Conservation (phyloP, 1,140 invertebrate species). For the Drusus annulatus region DNA sequence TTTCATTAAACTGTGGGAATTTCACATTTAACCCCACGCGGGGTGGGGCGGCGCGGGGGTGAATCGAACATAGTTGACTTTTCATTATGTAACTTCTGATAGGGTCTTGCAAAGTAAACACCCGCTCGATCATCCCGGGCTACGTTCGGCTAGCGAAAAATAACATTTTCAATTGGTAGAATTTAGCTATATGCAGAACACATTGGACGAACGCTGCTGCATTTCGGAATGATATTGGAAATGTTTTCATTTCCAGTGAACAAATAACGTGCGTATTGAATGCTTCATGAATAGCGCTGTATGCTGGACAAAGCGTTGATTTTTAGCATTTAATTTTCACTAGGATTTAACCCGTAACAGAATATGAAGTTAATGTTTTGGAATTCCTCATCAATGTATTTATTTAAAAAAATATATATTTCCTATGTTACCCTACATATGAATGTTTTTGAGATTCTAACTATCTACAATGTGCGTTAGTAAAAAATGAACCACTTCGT, state of each 20-base stretch:
- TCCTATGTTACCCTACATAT: too few relatives aligned
- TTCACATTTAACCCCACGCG: background rate
- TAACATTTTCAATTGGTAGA: slow-evolving; percentile 1
- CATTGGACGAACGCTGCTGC: background rate
- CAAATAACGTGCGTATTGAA: background rate
- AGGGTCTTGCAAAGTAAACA: background rate
- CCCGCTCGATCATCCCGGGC: background rate
- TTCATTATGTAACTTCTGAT: slow-evolving; percentile 32
- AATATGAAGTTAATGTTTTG: too few relatives aligned
- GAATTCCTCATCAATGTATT: too few relatives aligned
- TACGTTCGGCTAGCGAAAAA: slow-evolving; percentile 18
- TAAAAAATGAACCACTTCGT: too few relatives aligned
- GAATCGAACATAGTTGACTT: slow-evolving; percentile 21
- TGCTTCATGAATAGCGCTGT: too few relatives aligned
- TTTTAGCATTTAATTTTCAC: too few relatives aligned
- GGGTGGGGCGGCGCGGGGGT: background rate
- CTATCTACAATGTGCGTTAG: too few relatives aligned
- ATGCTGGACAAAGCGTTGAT: too few relatives aligned
- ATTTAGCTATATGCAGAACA: background rate
- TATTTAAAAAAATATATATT: too few relatives aligned
- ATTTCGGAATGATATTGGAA: slow-evolving; percentile 2
- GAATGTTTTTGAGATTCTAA: too few relatives aligned
- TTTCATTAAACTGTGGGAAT: slow-evolving; percentile 5
- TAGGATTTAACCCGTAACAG: too few relatives aligned
- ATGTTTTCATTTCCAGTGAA: background rate